phyloP scores from a whole-genome alignment of 2,113 vertebrate genomes.

The Eurystomus gularis region DNA sequence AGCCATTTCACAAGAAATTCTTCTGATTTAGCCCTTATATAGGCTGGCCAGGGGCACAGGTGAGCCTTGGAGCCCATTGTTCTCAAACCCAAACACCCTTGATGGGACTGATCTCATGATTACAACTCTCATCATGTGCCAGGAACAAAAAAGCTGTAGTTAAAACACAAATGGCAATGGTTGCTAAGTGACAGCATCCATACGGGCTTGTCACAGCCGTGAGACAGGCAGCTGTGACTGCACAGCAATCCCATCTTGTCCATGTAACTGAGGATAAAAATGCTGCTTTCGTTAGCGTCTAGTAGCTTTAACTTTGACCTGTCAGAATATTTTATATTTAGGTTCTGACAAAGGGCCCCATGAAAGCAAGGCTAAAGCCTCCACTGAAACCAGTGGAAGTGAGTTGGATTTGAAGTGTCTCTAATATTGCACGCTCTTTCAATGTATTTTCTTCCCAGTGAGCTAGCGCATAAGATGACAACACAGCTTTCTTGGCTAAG shows the following conservation, averaged over 20 bases:
- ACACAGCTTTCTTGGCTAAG: not conserved
- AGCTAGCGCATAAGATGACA: not conserved
- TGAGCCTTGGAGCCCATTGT: not conserved
- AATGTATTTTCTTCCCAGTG: not conserved
- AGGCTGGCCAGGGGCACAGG: not conserved
- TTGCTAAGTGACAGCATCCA: slow-evolving; percentile 58
- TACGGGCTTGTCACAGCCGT: not conserved
- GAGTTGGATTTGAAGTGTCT: not conserved
- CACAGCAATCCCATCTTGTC: not conserved
- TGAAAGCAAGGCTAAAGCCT: not conserved
- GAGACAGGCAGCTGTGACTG: not conserved
- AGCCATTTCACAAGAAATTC: not conserved
- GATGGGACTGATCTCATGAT: not conserved
- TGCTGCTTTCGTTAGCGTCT: not conserved
- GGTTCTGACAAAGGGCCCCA: not conserved
- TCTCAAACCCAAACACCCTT: not conserved
- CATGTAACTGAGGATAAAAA: not conserved
- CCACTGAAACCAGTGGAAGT: not conserved
- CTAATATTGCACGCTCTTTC: not conserved
- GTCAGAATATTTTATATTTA: not conserved
- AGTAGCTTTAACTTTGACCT: not conserved
- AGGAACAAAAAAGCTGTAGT: not conserved
- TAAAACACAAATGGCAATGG: not conserved
- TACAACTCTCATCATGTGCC: not conserved
- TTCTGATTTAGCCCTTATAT: not conserved